Base-by-base conservation (phyloP, 2,797 vertebrate genomes). In the Sternotherus odoratus region DNA sequence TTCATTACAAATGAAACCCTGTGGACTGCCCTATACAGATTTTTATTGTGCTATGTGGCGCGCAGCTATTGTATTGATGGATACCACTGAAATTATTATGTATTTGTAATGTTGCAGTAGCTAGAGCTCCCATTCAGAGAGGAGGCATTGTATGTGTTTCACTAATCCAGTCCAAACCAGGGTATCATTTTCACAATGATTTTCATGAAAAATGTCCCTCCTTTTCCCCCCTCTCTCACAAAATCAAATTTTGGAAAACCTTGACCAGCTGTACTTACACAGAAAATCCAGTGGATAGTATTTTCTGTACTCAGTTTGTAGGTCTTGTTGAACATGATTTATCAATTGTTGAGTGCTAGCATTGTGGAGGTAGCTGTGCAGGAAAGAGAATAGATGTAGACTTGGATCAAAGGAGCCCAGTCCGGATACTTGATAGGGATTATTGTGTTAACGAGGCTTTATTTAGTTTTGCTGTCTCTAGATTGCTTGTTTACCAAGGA, bases 321-420 rank as follows among this genome's bases (percentile, higher is more conserved):
- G 60, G 12, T 4, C 0, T 8, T 3, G 2, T 5, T 43, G 16
- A 12, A 39, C 1, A 2, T 6, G 26, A 2, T 28, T 78, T 23
- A 3, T 56, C 79, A n/a, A 23, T 39, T 81, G 23, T 69, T 77
- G 43, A 85, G 7, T 54, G 48, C 11, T 10, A 48, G 6, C 23
- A 24, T 19, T 43, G 17, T 81, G 26, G 4, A 21, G 82, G 91
- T 91, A 91, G 46, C 19, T 69, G 63, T 23, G 17, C 63, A 69
- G 17, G 39, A 69, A 69, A 69, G 63, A 39, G 21, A 69, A 39
- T 39, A 69, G n/a, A 36, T 6, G 10, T 12, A 39, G 63, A 39
- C 63, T n/a, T 69, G 63, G n/a, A 19, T 69, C n/a, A 69, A 39
- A 69, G 63, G 63, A 23, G n/a, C 60, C 60, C 60, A 66, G 60